Base-by-base conservation (phyloP, 2,888 invertebrate genomes). In the Philereme transversata region DNA sequence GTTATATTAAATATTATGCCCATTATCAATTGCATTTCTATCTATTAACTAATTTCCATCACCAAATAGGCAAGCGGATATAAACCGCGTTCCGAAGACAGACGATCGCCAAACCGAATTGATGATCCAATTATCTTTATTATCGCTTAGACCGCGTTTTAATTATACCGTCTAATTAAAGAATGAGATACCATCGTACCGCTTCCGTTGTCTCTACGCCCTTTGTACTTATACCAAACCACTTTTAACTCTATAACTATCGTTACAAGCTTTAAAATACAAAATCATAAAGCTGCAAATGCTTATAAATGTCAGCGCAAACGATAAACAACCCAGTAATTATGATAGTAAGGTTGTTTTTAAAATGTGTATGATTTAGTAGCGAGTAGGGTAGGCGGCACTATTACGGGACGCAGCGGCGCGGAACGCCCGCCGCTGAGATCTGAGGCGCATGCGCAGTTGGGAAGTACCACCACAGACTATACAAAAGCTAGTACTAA, bases 341-440 rank as follows among this genome's bases (percentile, higher is more conserved):
- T 1, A 1, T 4, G 4, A 4, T 0, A 0, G 4, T 69, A 51
- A 35, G 11, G 57, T 64, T 60, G 57, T 34, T 22, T 67, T 64
- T 67, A 0, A 36, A 38, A 43, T 72, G 73, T 5, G 44, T 35
- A 5, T 5, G 22, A 40, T 38, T 5, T 47, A 38, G 49, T 62
- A 11, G 52, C 51, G 57, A 55, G 81, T 77, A 74, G 80, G 82
- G 86, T 81, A 84, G 88, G 88, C 87, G 88, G 82, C 78, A 72
- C 83, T 81, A 86, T 85, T 87, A 86, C 82, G 77, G 83, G 64
- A 51, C 69, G 82, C 86, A 82, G 83, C 77, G 88, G 83, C 65
- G 84, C 90, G 87, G 78, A 82, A 83, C 90, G 91, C 89, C 91
- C 91, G 88, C 91, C 90, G 88, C 79, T 62, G 89, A 91, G 91